These are phyloP conservation scores for Spongia lamella DNA, from an alignment of 37 sponge, comb jelly and placozoan species.

Conservation along the genomic window DNA sequence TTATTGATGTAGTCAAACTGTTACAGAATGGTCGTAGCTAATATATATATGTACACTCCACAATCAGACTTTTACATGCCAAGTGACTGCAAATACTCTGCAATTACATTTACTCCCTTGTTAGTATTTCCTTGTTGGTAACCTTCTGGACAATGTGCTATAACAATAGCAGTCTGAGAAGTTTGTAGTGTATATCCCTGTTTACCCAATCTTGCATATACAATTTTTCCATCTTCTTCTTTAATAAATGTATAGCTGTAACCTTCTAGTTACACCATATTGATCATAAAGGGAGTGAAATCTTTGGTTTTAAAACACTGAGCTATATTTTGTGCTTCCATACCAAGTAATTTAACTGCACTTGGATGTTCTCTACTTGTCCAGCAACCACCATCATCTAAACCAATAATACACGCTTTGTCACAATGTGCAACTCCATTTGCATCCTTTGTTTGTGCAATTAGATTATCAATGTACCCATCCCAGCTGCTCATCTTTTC, in stretches of 20 bases:
- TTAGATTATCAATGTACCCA: conserved; percentile 43
- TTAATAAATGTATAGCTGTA: conserved; percentile 80
- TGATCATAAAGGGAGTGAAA: conserved; percentile 71
- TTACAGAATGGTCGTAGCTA: too few relatives aligned
- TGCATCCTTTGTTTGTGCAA: conserved; percentile 28
- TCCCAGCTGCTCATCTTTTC: conserved; percentile 50
- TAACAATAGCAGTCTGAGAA: conserved; percentile 81
- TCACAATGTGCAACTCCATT: conserved; percentile 13
- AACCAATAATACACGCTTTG: conserved; percentile 53
- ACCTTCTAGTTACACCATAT: conserved; percentile 43
- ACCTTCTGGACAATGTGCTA: conserved; percentile 86
- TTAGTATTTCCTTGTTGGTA: conserved; percentile 81
- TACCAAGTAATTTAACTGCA: conserved; percentile 61
- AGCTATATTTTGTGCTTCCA: conserved; percentile 70
- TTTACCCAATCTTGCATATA: conserved; percentile 68
- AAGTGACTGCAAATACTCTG: conserved; percentile 79
- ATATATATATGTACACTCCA: too few relatives aligned
- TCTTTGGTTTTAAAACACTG: conserved; percentile 74
- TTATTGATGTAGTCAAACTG: too few relatives aligned
- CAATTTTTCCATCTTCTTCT: conserved; percentile 73
- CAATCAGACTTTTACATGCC: too few relatives aligned
- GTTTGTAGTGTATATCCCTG: conserved; percentile 71
- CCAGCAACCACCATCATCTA: conserved; percentile 53
- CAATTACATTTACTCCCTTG: conserved; percentile 77
- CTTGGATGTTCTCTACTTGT: conserved; percentile 48